Evolutionary conservation across 2,797 vertebrate genomes (phyloP).

Genomic region (Micromesistius poutassou): DNA sequence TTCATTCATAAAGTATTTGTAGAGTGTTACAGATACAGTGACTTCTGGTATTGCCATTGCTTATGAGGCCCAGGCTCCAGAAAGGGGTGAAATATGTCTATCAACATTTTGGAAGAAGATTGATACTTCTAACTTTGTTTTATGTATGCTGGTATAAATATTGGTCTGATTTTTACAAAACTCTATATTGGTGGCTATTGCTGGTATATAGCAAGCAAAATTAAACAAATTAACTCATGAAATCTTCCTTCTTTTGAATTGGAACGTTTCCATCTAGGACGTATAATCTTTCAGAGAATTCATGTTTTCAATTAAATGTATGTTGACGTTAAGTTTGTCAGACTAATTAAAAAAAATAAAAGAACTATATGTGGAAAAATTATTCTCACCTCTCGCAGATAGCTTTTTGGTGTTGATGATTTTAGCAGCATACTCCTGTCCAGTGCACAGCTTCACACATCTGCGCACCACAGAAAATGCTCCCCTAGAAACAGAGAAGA

Average conservation of each 20-base stretch:
- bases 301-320: background rate
- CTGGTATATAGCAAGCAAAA: too few relatives aligned
- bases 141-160: too few relatives aligned
- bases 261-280: background rate
- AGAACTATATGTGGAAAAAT: background rate
- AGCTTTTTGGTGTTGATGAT: constrained; percentile 99
- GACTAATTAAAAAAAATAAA: too few relatives aligned
- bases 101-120: too few relatives aligned
- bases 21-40: background rate
- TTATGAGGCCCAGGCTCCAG: too few relatives aligned
- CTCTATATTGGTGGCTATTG: too few relatives aligned
- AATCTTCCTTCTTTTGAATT: background rate
- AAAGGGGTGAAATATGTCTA: too few relatives aligned
- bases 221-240: background rate
- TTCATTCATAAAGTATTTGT: background rate
- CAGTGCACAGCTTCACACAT: constrained; percentile 94
- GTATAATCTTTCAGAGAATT: background rate
- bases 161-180: too few relatives aligned
- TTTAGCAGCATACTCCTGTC: constrained; percentile 95
- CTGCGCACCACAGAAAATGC: constrained; percentile 96
- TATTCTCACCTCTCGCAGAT: constrained; percentile 88
- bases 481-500: constrained; percentile 74
- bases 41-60: background rate
- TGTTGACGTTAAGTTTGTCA: background rate
- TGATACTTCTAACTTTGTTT: too few relatives aligned